Base-by-base conservation (phyloP, 2,113 vertebrate genomes). In the Nettapus auritus region DNA sequence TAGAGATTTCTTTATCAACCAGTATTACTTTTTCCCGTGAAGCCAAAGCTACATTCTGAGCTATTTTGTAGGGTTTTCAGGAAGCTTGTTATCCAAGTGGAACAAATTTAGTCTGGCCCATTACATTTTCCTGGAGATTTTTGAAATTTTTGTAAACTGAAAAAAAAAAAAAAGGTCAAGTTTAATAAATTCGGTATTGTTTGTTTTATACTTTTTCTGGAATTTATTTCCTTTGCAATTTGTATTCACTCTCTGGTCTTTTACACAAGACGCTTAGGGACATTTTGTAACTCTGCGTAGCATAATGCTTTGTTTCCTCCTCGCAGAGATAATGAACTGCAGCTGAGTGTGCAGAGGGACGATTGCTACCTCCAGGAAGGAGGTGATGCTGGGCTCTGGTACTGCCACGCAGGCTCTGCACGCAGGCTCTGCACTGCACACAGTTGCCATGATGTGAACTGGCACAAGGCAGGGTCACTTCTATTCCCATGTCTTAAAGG, bases 151-250 rank as follows among this genome's bases (percentile, higher is more conserved):
- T 93, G 34, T 56, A 21, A 94, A 89, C 44, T 38, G 8, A 29
- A 80, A 17, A 33, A 9, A 66, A 48, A n/a, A 42, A 1, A 4
- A 50, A 62, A 16, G 8, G 38, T 44, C 44, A 73, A 34, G 15
- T 93, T 88, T 88, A 94, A 88, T 88, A 79, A 92, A 64, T 87
- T 63, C 44, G 40, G 1, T 63, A 26, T 56, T 94, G 40, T 53
- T 74, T 8, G n/a, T 66, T 91, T 92, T 90, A 38, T 82, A 87
- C 82, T 36, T 86, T 83, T 44, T 57, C 46, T 89, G 64, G 52
- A 23, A 62, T 74, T 86, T 52, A 81, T 69, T 89, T 73, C 34
- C 86, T 94, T 94, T 53, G 33, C 46, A 36, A 55, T 91, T 96
- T 75, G 59, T 96, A 79, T 82, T 95, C 2, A 0, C 21, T 79